Conservation (phyloP, 2,888 invertebrate species). For the Drosophila kambysellisi region DNA sequence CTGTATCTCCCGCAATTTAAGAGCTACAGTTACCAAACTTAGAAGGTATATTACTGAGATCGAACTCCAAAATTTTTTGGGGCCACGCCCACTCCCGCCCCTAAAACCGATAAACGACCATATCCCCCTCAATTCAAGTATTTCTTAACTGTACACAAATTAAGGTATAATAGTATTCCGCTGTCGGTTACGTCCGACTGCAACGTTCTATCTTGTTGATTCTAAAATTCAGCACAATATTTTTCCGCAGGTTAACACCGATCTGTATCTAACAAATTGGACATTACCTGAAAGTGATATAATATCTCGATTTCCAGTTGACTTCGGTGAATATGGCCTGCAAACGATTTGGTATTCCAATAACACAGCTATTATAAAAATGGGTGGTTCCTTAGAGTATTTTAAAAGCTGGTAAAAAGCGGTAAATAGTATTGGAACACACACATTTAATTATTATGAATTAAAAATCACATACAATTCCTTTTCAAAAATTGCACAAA, state of each 20-base stretch:
- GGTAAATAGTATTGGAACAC: not conserved
- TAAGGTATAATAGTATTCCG: too few relatives aligned
- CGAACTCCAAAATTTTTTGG: too few relatives aligned
- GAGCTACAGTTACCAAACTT: too few relatives aligned
- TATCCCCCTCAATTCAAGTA: too few relatives aligned
- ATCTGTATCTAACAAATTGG: not conserved
- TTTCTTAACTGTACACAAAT: too few relatives aligned
- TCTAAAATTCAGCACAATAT: not conserved
- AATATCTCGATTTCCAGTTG: not conserved
- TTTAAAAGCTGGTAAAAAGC: not conserved
- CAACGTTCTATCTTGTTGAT: too few relatives aligned
- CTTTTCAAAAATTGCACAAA: not conserved
- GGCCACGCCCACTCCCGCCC: too few relatives aligned
- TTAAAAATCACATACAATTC: not conserved
- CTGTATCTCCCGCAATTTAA: too few relatives aligned
- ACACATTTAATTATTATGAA: not conserved
- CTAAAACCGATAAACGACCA: too few relatives aligned
- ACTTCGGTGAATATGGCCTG: not conserved
- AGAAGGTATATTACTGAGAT: too few relatives aligned
- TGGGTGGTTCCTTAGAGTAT: not conserved
- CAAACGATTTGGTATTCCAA: not conserved
- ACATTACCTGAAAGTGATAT: not conserved
- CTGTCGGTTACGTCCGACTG: too few relatives aligned
- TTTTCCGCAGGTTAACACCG: constrained; percentile 1
- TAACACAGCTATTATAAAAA: not conserved